phyloP scores from a whole-genome alignment of 1,140 invertebrate species.

The Drusus annulatus region DNA sequence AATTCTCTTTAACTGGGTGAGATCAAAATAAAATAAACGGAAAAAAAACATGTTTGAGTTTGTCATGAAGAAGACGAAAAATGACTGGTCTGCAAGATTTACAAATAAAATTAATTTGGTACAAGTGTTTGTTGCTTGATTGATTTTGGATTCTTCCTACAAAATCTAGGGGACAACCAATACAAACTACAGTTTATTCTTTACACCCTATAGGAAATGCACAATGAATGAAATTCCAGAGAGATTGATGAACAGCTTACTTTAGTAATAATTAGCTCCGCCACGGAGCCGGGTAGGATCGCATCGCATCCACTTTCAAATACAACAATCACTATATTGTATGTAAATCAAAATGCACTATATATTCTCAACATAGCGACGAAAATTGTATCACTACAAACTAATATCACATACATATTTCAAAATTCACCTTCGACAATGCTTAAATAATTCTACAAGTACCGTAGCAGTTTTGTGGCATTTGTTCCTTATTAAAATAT shows the following conservation, averaged over 20 bases:
- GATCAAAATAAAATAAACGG: constrained; percentile 25
- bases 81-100: constrained; percentile 30
- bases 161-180: not conserved
- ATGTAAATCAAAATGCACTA: constrained; percentile 26
- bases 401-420: constrained; percentile 44
- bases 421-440: constrained; percentile 24
- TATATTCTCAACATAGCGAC: constrained; percentile 18
- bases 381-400: constrained; percentile 40
- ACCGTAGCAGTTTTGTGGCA: constrained; percentile 23
- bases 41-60: not conserved
- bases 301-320: not conserved
- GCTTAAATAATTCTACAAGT: constrained; percentile 22
- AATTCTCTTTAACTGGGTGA: not conserved
- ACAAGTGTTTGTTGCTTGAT: not conserved
- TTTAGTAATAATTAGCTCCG: constrained; percentile 1
- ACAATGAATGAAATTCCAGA: no score
- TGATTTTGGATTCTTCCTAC: constrained; percentile 6
- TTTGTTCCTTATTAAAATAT: no score
- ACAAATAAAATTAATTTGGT: constrained; percentile 1
- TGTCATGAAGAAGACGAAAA: constrained; percentile 23
- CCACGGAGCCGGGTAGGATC: no score
- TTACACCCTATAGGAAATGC: constrained; percentile 8
- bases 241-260: constrained; percentile 9
- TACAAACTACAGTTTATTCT: not conserved
- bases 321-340: constrained; percentile 13